Evolutionary conservation across 2,113 vertebrate genomes (phyloP), one percentile per base, ranked within the genome.

Genomic region (Xyrauchen texanus): DNA sequence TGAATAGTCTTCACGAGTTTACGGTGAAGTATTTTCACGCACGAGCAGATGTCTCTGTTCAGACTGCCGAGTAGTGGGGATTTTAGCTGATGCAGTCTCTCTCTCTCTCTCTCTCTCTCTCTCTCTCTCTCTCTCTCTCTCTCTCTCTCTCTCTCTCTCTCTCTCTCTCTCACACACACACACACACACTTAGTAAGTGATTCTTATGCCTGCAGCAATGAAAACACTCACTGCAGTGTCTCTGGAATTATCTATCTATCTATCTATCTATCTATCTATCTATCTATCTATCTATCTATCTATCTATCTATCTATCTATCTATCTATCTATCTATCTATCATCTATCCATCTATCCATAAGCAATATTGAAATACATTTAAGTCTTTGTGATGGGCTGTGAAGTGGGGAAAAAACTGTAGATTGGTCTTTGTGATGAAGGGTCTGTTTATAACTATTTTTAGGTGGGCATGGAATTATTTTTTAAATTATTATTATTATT

Each of bases 161-260:
- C 21, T 13, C 46, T 52, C 46, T 12, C 62, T 42, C 52, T 5
- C 57, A 34, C 21, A 10, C 58, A 6, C 21, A 9, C 45, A 13
- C 52, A 53, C 51, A 55, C 9, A 53, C 58, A 42, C 46, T 44
- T 15, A 64, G 58, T 47, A 86, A 87, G 89, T 85, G 85, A 88
- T 83, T 91, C 90, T 91, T 89, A 83, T 91, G 89, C 88, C 46
- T 81, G 69, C 84, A 86, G 34, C 52, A 64, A 55, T 64, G 34
- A 16, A 21, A 53, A 77, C 53, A 85, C n/a, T 63, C 34, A 68
- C 57, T 79, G 76, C 60, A 52, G 16, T 75, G 42, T 61, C 4
- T 61, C 0, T 75, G 5, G 47, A 7, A 6, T 49, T 4, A 0
- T 61, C 60, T 81, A 16, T 72, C 34, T 66, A 9, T 67, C 60